Conservation (phyloP, 2,888 invertebrate genomes). For the Eledona agricola region DNA sequence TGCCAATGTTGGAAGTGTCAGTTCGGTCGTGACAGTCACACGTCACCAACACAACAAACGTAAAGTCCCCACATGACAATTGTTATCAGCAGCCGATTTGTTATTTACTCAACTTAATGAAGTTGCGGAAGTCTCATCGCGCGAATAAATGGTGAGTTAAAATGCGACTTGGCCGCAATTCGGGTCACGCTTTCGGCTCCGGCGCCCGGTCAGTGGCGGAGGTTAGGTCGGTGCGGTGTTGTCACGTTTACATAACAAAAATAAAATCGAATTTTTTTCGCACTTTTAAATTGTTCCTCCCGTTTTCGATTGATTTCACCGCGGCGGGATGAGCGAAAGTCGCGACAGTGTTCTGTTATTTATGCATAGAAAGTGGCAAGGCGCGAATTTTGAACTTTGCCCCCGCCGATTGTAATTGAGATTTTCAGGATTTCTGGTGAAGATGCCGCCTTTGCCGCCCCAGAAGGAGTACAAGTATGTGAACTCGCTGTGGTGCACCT, state of each 20-base stretch:
- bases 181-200: constrained; percentile 19
- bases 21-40: constrained; percentile 2
- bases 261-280: constrained; percentile 8
- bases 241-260: constrained; percentile 35
- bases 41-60: constrained; percentile 5
- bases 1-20: constrained; percentile 18
- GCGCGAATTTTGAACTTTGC: constrained; percentile 27
- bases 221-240: constrained; percentile 37
- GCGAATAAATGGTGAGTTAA: constrained; percentile 29
- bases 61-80: constrained; percentile 17
- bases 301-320: too few species aligned
- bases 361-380: background rate
- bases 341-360: background rate
- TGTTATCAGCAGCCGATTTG: constrained; percentile 18
- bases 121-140: constrained; percentile 9
- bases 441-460: constrained; percentile 55
- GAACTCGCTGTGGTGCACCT: constrained; percentile 65
- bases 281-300: too few species aligned
- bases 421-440: constrained; percentile 46
- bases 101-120: constrained; percentile 34
- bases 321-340: too few species aligned
- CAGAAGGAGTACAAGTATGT: constrained; percentile 56
- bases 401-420: constrained; percentile 7
- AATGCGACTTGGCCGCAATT: background rate
- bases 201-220: constrained; percentile 13